Conservation (phyloP, 2,888 invertebrate species). For the Pardosa pseudoannulata region DNA sequence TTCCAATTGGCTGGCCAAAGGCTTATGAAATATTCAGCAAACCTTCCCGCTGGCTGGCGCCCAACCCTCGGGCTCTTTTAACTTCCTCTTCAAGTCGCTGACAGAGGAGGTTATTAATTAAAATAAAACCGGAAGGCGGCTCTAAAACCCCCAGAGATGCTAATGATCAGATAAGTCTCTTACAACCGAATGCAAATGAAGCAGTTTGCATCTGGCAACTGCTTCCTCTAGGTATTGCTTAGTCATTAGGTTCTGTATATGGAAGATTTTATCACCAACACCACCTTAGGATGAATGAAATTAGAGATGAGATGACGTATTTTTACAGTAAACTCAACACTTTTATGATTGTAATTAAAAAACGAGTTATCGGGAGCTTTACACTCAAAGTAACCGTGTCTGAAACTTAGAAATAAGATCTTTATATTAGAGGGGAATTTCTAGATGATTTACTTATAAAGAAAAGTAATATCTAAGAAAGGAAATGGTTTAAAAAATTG, state of each 20-base stretch:
- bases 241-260: background rate
- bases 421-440: too few species aligned
- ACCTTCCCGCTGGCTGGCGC: background rate
- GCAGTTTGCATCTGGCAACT: background rate
- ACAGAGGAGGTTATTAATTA: constrained; percentile 22
- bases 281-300: too few species aligned
- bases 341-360: too few species aligned
- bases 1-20: background rate
- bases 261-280: background rate
- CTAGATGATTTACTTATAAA: too few species aligned
- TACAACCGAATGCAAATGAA: background rate
- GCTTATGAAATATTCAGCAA: constrained; percentile 7
- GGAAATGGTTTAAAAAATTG: too few species aligned
- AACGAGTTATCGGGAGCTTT: too few species aligned
- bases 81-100: constrained; percentile 26
- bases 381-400: too few species aligned
- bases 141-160: background rate
- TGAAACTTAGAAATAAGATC: too few species aligned
- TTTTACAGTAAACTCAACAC: too few species aligned
- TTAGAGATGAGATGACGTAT: too few species aligned
- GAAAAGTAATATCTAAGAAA: too few species aligned
- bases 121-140: constrained; percentile 17
- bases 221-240: background rate
- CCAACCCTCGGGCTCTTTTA: background rate
- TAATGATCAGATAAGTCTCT: constrained; percentile 12